A percentile compares a stretch with the other conserved stretches of the same genome.
These are phyloP conservation scores for Spea hammondii DNA, from an alignment of 2,797 vertebrate genomes.

Conservation along the genomic window DNA sequence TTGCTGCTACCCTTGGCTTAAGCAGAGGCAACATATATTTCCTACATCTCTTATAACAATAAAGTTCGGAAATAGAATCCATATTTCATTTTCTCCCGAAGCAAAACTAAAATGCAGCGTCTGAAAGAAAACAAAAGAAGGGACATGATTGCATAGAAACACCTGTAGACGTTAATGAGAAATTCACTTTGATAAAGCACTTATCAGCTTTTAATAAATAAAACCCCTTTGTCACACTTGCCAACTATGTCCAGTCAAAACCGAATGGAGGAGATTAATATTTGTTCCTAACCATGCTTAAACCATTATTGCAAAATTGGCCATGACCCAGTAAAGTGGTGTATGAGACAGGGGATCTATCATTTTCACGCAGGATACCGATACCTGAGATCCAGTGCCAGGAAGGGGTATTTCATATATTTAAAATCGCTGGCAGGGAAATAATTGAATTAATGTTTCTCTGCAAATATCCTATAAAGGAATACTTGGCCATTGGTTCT, in stretches of 20 bases:
- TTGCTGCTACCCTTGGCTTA: no score
- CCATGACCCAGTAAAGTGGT: background rate
- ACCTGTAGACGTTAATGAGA: background rate
- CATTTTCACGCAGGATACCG: background rate
- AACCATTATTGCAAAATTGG: conserved; percentile 4
- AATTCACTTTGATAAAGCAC: background rate
- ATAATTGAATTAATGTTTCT: background rate
- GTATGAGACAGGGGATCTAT: background rate
- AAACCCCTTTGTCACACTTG: conserved; percentile 2
- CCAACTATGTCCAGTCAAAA: conserved; percentile 1
- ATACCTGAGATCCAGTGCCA: background rate
- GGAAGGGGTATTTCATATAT: background rate
- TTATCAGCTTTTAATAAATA: background rate
- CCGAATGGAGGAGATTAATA: background rate
- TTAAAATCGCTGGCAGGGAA: background rate
- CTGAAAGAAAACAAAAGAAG: background rate
- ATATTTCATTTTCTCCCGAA: background rate
- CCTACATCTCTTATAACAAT: no score
- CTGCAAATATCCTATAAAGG: background rate
- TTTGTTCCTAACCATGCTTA: background rate
- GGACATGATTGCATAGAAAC: background rate
- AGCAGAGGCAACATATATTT: no score
- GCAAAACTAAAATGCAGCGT: background rate
- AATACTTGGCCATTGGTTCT: no score
- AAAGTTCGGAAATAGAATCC: no score